Evolutionary conservation across 2,888 invertebrate species (phyloP).

Genomic region (Troides aeacus): DNA sequence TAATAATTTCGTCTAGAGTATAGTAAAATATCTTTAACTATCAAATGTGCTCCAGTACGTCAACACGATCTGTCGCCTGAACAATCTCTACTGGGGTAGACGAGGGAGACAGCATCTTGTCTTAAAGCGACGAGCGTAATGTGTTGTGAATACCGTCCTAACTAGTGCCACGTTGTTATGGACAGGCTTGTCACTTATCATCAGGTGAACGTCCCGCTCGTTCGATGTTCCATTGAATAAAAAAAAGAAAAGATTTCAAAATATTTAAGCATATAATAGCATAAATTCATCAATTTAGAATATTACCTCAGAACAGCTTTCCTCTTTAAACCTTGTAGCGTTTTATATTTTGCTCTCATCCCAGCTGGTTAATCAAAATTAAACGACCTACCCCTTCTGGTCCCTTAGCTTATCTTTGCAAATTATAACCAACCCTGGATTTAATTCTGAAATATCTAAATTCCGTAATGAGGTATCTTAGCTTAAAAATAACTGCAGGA

Average conservation of each 20-base stretch:
- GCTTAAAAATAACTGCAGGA: constrained; percentile 2
- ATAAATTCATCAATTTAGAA: constrained; percentile 2
- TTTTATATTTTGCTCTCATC: constrained; percentile 22
- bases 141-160: no score
- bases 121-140: no score
- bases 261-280: no score
- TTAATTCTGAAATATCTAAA: constrained; percentile 21
- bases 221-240: no score
- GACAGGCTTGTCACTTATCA: no score
- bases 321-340: constrained; percentile 18
- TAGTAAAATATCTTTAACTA: no score
- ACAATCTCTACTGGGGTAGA: not conserved
- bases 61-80: not conserved
- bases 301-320: not conserved
- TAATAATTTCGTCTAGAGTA: no score
- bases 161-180: no score
- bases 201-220: no score
- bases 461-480: constrained; percentile 7
- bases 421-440: constrained; percentile 28
- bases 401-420: constrained; percentile 27
- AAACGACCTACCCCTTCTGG: constrained; percentile 21
- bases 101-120: no score
- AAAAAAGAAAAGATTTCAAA: no score
- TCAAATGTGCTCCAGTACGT: no score
- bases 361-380: constrained; percentile 29